Evolutionary conservation across 2,888 invertebrate genomes (phyloP), one percentile per base, ranked within the genome.

Genomic region (Cenopis cana): DNA sequence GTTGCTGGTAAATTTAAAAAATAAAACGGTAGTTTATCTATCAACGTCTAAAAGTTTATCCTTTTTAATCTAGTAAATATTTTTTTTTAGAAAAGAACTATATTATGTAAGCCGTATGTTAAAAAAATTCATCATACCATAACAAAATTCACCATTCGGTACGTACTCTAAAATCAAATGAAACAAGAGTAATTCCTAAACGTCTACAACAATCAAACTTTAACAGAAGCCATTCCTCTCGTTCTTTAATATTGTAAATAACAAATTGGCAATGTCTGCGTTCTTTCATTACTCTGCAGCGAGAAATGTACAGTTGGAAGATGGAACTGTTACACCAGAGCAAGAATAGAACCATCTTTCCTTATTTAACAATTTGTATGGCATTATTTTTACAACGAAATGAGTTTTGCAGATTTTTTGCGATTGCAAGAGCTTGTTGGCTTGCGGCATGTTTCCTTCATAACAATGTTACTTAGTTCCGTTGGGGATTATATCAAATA

Each of bases 291-390:
- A 82, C 85, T 85, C 88, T 90, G 76, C 76, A 74, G 20, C 74
- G 70, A 82, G 77, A 85, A 85, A 83, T 82, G 83, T 84, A 84
- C 86, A 85, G 84, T 86, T 84, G 84, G 78, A 86, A 89, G 86
- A 89, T 85, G 84, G 81, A 85, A 87, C 85, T 82, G 86, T 86
- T 82, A 86, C 84, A 86, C 83, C 79, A 85, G 83, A 81, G 81
- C 78, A 87, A 83, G 82, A 84, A 87, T 82, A 85, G 81, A 82
- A 81, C 82, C 83, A 83, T 87, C 86, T 83, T 79, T 84, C 81
- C 83, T 88, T 90, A 88, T 88, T 90, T 89, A 89, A 90, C 84
- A 79, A 86, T 89, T 89, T 90, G 88, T 87, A 88, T 85, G 79
- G 85, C 82, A 87, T 90, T 89, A 88, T 87, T 88, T 83, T 87